Conservation (phyloP, 2,113 vertebrate species). For the Corythoichthys intestinalis region DNA sequence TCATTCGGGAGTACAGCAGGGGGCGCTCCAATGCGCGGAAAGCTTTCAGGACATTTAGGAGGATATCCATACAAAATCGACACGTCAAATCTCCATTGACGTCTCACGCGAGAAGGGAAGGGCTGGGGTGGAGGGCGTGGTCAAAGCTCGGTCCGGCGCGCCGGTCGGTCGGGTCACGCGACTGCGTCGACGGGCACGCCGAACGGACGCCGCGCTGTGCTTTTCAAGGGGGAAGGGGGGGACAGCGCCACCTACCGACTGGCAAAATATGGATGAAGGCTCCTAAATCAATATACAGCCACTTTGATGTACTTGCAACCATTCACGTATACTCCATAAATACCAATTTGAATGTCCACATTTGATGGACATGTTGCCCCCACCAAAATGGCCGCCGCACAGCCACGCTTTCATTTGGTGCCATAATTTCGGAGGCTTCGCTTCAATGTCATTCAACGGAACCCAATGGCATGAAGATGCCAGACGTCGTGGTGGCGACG, state of each 20-base stretch:
- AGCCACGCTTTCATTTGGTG: no score
- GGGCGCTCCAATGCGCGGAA: slow-evolving; percentile 55
- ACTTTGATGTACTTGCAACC: no score
- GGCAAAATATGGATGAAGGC: neutral
- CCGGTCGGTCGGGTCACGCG: no score
- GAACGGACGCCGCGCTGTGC: neutral
- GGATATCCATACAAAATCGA: slow-evolving; percentile 46
- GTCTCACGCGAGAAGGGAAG: neutral
- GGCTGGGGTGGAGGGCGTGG: neutral
- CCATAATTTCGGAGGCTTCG: no score
- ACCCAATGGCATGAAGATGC: no score
- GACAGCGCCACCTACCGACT: neutral
- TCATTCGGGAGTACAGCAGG: slow-evolving; percentile 71
- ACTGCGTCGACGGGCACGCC: neutral
- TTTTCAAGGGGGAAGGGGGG: neutral
- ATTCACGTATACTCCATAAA: no score
- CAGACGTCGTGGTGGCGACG: no score
- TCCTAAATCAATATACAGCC: neutral
- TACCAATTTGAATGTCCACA: no score
- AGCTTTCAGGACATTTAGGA: slow-evolving; percentile 44
- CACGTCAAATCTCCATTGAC: slow-evolving; percentile 12
- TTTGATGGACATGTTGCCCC: no score
- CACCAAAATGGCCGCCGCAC: no score
- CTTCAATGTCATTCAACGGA: no score
- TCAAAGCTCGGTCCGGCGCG: neutral